Evolutionary conservation across 2,113 vertebrate species (phyloP), one percentile per base, ranked within the genome.

Genomic region (Noturus placidus): DNA sequence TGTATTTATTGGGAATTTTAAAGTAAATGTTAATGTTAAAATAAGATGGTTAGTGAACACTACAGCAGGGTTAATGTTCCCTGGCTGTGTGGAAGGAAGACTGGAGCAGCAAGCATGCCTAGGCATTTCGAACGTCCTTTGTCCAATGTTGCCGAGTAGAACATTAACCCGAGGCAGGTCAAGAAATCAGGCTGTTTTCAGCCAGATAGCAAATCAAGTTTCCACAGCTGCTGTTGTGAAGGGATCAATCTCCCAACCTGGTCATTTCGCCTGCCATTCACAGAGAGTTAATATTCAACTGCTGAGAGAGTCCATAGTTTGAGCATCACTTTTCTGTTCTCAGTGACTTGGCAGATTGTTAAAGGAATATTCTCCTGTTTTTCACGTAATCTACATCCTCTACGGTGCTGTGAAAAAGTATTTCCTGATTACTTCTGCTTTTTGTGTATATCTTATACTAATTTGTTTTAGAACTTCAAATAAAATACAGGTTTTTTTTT

Each of bases 141-240:
- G 76, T 86, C 70, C 80, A 84, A 42, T 33, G 30, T 54, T 33
- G 50, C 6, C 13, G 10, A 70, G 88, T 90, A 85, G 82, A 90
- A 89, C 80, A 90, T 90, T 91, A 91, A 89, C 89, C 82, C 5
- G 5, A 35, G 20, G 54, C 33, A 85, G 89, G 89, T 87, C 88
- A 90, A 70, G 65, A 46, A 89, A 88, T 90, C 86, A 81, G 65
- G 50, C 61, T 74, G 4, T 87, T 87, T 61, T 88, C 70, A 76
- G 70, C 52, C 69, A 86, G 83, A 61, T 54, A 86, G 84, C 38
- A 84, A 77, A 88, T 54, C 70, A 87, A 76, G 87, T 91, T 91
- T 89, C 90, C 88, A 88, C 42, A 82, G 78, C 85, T 52, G 20
- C 81, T n/a, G 42, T 19, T 22, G 50, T 56, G 59, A 81, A 70